Base-by-base conservation (phyloP, 2,888 invertebrate genomes). In the Eristalis intricaria region DNA sequence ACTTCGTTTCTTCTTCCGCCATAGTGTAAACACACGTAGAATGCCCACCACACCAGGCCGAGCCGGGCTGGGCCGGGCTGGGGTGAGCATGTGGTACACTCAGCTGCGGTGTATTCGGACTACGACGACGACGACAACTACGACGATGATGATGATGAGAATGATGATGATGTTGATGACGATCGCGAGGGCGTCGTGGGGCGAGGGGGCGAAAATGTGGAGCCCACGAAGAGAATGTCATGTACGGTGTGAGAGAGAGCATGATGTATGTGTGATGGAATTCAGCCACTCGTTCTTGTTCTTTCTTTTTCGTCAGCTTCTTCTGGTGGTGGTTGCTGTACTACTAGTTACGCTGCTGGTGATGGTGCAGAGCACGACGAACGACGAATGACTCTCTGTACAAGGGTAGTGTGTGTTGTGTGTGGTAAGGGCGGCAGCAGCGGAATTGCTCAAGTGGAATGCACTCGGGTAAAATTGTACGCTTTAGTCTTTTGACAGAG, bases 1-100 rank as follows among this genome's bases (percentile, higher is more conserved):
- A 81, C 77, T 85, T 85, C 73, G 81, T 73, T 85, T 81, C 85
- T 81, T 85, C 85, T 85, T 85, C 81, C 85, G 85, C 85, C 68
- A 85, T 77, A 77, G 73, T 77, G 65, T 81, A 81, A 81, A 73
- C 80, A 75, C 82, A 79, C 71, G 70, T 80, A 60, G 22, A 38
- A n/a, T 13, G 8, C 10, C 29, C 32, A 50, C n/a, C 19, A 50
- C 19, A 50, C 19, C 19, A 50, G 50, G 50, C 19, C 50, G n/a
- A 19, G 50, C 19, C n/a, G 4, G 15, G n/a, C 4, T 43, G n/a
- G 26, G 32, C 32, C 32, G 7, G 4, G 43, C 26, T 43, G n/a
- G n/a, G n/a, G 43, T 43, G 43, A n/a, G 19, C 43, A 43, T 43
- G 43, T 15, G 43, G 43, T 43, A 5, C 19, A 4, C 5, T 43